These are phyloP conservation scores for Syngnathus floridae DNA, from an alignment of 2,113 vertebrate genomes.

Conservation along the genomic window DNA sequence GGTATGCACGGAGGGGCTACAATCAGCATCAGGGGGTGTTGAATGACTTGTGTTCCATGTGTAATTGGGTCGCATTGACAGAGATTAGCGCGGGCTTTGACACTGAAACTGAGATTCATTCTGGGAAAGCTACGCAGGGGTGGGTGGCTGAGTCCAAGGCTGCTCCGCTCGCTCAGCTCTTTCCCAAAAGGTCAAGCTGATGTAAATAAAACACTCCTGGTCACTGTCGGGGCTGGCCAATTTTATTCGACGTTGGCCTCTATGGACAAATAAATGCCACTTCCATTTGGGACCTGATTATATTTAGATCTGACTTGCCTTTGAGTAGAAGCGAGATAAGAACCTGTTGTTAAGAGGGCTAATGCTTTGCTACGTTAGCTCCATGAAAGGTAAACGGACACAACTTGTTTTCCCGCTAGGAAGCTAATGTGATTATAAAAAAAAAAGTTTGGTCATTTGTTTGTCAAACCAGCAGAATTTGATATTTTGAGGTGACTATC, in stretches of 20 bases:
- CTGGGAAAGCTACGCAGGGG: conserved; percentile 49
- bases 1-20: conserved; percentile 31
- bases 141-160: conserved; percentile 43
- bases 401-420: conserved; percentile 28
- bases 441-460: no score
- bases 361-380: not conserved
- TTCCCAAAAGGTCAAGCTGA: conserved; percentile 69
- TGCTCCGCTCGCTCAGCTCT: conserved; percentile 60
- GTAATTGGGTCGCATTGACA: conserved; percentile 64
- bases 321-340: conserved; percentile 35
- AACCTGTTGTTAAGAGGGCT: conserved; percentile 19
- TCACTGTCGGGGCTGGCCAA: conserved; percentile 42
- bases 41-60: conserved; percentile 62
- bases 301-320: conserved; percentile 56
- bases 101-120: conserved; percentile 57
- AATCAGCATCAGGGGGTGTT: conserved; percentile 46
- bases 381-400: conserved; percentile 21
- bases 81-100: conserved; percentile 60
- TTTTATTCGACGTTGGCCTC: conserved; percentile 52
- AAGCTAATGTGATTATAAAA: not conserved
- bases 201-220: conserved; percentile 62
- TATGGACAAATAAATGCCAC: conserved; percentile 66
- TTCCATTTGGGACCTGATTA: conserved; percentile 55
- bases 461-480: no score
- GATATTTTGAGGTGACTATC: no score